Evolutionary conservation across 2,113 vertebrate genomes (phyloP).

Genomic region (Heterotis niloticus): DNA sequence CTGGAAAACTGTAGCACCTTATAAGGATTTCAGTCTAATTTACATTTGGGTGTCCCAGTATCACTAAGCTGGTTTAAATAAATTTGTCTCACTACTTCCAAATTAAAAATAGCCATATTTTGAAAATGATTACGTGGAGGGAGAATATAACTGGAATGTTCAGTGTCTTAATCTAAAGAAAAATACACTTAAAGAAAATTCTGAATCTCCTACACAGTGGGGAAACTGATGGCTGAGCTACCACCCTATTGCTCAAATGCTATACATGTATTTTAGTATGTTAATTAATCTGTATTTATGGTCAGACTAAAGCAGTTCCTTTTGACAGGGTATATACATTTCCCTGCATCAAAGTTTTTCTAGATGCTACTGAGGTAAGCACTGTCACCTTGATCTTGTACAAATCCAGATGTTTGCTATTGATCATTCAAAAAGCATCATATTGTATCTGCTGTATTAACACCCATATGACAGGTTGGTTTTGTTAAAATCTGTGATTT

Average conservation of each 20-base stretch:
- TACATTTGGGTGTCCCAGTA: too few relatives aligned
- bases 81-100: too few relatives aligned
- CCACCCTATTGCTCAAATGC: not conserved
- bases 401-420: too few relatives aligned
- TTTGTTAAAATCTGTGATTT: not conserved
- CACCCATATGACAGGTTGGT: not conserved
- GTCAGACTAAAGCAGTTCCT: not conserved
- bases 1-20: not conserved
- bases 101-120: too few relatives aligned
- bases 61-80: too few relatives aligned
- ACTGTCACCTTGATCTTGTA: not conserved
- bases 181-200: too few relatives aligned
- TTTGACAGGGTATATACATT: constrained; percentile 78
- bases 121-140: too few relatives aligned
- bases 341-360: constrained; percentile 74
- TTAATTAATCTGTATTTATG: not conserved
- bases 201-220: too few relatives aligned
- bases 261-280: not conserved
- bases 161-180: too few relatives aligned
- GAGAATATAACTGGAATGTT: too few relatives aligned
- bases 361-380: constrained; percentile 73
- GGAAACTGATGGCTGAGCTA: not conserved
- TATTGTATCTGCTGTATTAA: not conserved
- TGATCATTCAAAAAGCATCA: not conserved
- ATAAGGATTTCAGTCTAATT: too few relatives aligned